phyloP scores from a whole-genome alignment of 2,797 vertebrate species.

The Phalloptychus januarius region DNA sequence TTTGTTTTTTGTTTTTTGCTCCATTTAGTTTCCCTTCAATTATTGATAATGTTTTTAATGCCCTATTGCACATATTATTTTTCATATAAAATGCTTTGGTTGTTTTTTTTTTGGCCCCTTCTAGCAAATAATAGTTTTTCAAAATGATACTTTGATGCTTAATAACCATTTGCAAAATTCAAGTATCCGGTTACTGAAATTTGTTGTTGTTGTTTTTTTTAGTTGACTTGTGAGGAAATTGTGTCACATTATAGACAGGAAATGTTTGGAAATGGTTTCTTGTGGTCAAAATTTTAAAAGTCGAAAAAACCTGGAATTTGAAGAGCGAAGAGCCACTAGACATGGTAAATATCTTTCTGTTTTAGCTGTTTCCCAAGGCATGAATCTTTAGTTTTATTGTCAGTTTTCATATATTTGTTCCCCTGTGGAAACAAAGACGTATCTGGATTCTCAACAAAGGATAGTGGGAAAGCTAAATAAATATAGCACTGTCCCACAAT shows the following conservation, averaged over 20 bases:
- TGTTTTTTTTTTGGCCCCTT: neutral
- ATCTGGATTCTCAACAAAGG: constrained; percentile 68
- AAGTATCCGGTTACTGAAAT: neutral
- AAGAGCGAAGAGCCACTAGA: neutral
- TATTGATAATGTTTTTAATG: neutral
- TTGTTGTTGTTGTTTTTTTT: neutral
- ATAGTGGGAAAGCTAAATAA: constrained; percentile 64
- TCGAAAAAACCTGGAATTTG: neutral
- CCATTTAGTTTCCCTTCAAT: neutral
- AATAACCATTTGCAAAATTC: neutral
- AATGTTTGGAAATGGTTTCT: neutral
- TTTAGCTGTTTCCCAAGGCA: constrained; percentile 39
- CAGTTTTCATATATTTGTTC: constrained; percentile 66
- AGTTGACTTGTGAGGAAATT: neutral
- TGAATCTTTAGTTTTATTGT: constrained; percentile 55
- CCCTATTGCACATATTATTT: neutral
- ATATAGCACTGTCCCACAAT: constrained; percentile 54
- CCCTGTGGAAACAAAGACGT: constrained; percentile 51
- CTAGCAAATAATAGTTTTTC: neutral
- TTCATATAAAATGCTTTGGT: neutral
- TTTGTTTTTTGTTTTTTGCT: neutral
- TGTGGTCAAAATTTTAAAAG: neutral
- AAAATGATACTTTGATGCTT: neutral
- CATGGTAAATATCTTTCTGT: constrained; percentile 48
- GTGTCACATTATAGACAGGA: neutral